Base-by-base conservation (phyloP, 1,140 invertebrate species). In the Brachionus paranguensis region DNA sequence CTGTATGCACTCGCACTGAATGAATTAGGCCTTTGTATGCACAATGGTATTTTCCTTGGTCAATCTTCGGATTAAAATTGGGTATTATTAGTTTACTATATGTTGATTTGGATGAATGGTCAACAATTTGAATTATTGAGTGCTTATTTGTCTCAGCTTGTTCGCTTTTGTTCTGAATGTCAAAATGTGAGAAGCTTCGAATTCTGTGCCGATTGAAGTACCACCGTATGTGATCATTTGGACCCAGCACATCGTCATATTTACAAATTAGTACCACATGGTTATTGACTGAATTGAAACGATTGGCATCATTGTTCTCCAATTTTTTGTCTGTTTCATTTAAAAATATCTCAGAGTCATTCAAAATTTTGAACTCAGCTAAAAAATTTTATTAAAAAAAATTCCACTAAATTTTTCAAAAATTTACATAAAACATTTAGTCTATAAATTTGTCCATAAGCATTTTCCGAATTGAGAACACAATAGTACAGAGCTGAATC, bases 391-490 rank as follows among this genome's bases (percentile, higher is more conserved):
- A 10, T n/a, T n/a, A 33, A 41, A 11, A 29, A 27, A 27, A 29
- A 24, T 68, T 68, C 33, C 12, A 24, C 8, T 41, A 5, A n/a
- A 7, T 33, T n/a, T 68, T 68, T 33, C 6, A 10, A 29, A 33
- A 41, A 12, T 27, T 37, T 33, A 68, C 68, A 43, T 45, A 79
- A 41, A 29, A 81, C 78, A 81, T 81, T 60, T 17, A 81, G 78
- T 64, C 43, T 81, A 29, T 81, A 81, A 20, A 81, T 64, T 81
- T 81, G 78, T 24, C 78, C 78, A 64, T 81, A 64, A 1, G 43
- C 41, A 81, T 81, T 81, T 81, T 81, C 55, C 6, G 78, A 81
- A 81, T 81, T 81, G 12, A 81, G 24, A 10, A 81, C 78, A 81
- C 78, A 81, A 64, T 81, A 81, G 17, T 81, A 81, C 53, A 81